phyloP scores from a whole-genome alignment of 2,113 vertebrate species.

The Labrus mixtus region DNA sequence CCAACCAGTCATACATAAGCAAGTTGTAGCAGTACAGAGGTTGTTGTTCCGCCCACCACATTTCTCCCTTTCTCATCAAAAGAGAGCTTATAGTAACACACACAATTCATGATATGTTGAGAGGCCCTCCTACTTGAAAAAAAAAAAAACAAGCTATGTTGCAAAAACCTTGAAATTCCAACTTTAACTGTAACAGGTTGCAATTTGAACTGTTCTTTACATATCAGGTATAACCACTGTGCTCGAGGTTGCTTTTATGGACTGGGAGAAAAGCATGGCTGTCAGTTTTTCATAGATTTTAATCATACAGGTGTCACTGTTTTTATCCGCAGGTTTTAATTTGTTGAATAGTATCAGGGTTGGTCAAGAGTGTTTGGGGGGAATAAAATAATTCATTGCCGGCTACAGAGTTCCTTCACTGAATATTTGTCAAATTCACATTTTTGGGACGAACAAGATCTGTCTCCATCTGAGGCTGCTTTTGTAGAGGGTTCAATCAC shows the following conservation, averaged over 20 bases:
- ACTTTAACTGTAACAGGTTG: not conserved
- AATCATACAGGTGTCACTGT: no score
- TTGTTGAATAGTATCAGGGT: no score
- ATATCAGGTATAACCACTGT: not conserved
- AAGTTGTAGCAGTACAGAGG: conserved; percentile 40
- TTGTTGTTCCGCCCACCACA: conserved; percentile 45
- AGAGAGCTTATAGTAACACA: conserved; percentile 1
- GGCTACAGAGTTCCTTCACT: not conserved
- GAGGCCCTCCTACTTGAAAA: conserved; percentile 27
- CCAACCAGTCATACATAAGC: conserved; percentile 38
- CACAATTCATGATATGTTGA: not conserved
- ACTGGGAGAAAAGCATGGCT: not conserved
- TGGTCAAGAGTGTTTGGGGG: not conserved
- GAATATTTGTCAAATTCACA: not conserved
- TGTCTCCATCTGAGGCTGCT: conserved; percentile 5
- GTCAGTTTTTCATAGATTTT: not conserved
- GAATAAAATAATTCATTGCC: not conserved
- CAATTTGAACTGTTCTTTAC: not conserved
- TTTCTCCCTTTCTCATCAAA: conserved; percentile 34
- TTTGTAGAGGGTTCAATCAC: conserved; percentile 27
- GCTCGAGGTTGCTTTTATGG: not conserved
- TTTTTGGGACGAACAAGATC: conserved; percentile 23
- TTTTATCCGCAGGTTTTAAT: not conserved
- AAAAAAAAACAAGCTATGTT: not conserved
- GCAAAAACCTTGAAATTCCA: conserved; percentile 7